Base-by-base conservation (phyloP, 64 coral and sea anemone genomes). In the Acropora tenuis region DNA sequence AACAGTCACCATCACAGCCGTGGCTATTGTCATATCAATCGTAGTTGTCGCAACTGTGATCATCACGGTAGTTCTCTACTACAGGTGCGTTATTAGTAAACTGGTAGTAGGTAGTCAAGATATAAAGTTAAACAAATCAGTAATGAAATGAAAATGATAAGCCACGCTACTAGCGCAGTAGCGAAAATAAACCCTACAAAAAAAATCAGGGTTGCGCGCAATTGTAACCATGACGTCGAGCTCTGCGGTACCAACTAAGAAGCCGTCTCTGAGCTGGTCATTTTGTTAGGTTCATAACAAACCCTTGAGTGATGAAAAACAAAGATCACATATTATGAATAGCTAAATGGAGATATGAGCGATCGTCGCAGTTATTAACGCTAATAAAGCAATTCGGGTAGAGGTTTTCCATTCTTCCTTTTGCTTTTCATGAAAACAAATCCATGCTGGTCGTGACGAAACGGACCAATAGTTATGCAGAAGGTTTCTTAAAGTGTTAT, bases 31-130 rank as follows among this genome's bases (percentile, higher is more conserved):
- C 30, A 3, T 71, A 71, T 3, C 67, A 71, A 40, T 71, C 67
- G 67, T 71, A 20, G 67, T 19, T 3, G 67, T 71, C 67, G 67
- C 4, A 71, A 13, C 30, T 71, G 8, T 71, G 67, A 71, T 71
- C 67, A 71, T 71, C 67, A n/a, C 13, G 19, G 67, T 17, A 71
- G 67, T 71, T 71, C 67, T 71, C 67, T 71, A 71, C 67, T 71
- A 7, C 67, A 71, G 67, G 67, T 71, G 67, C 18, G 67, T 71
- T 71, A 71, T n/a, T 71, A 71, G 30, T 2, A 71, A 20, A 3
- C 67, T 71, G 67, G 19, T 71, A 13, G 16, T 30, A 71, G 3
- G 67, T 71, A 20, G 19, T 30, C 67, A 71, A n/a, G 67, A 71
- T 71, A 71, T 5, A 71, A 71, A 30, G 30, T 30, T 30, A 30